These are phyloP conservation scores for Ichneumon xanthorius DNA, from an alignment of 2,888 invertebrate genomes.

Conservation along the genomic window DNA sequence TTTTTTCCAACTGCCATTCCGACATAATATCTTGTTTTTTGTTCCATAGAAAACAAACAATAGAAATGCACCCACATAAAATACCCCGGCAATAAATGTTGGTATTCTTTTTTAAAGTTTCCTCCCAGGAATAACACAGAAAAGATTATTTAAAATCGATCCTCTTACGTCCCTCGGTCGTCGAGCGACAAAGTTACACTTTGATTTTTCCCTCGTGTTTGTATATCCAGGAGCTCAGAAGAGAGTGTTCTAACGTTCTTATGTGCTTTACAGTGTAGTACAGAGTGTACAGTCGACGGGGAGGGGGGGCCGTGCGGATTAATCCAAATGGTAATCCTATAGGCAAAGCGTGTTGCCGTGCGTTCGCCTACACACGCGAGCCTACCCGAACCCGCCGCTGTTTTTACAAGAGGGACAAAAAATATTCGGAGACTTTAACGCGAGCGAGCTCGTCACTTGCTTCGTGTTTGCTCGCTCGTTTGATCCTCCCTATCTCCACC, in stretches of 20 bases:
- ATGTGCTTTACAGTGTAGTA: conserved; percentile 53
- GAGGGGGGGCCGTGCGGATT: conserved; percentile 77
- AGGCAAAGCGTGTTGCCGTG: conserved; percentile 79
- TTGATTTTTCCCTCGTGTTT: conserved; percentile 80
- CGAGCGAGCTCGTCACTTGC: conserved; percentile 80
- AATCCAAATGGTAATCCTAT: conserved; percentile 83
- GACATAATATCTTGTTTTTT: neutral
- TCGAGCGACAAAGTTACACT: conserved; percentile 50
- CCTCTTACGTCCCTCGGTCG: conserved; percentile 72
- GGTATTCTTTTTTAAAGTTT: conserved; percentile 21
- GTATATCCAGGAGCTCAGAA: conserved; percentile 68
- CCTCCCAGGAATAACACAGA: neutral
- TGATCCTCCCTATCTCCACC: conserved; percentile 78
- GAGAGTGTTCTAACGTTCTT: conserved; percentile 51
- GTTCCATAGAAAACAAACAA: neutral
- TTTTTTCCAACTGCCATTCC: neutral
- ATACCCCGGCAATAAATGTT: neutral
- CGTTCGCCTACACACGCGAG: conserved; percentile 57
- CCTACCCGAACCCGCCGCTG: conserved; percentile 67
- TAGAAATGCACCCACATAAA: too few species aligned
- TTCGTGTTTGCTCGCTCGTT: conserved; percentile 84
- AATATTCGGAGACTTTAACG: conserved; percentile 65
- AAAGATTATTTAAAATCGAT: conserved; percentile 73
- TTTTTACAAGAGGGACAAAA: conserved; percentile 79
- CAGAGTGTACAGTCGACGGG: conserved; percentile 54